Percentiles rank a stretch among this genome's conserved stretches.
phyloP scores from a whole-genome alignment of 1,140 invertebrate genomes.

The Probaryconus sp. region DNA sequence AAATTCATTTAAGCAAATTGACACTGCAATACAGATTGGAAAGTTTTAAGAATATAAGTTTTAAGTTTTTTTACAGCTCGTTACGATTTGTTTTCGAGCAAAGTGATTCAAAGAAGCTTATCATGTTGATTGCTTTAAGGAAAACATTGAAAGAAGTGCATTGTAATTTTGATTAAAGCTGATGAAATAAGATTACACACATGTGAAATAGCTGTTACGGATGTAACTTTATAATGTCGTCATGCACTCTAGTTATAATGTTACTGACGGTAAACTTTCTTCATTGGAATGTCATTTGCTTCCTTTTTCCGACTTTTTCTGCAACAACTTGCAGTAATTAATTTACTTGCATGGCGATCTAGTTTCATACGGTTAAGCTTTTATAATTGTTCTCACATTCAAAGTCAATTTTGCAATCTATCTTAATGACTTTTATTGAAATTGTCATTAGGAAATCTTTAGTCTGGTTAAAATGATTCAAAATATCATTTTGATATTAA shows the following conservation, averaged over 20 bases:
- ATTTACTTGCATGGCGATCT: constrained; percentile 36
- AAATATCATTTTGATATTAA: constrained; percentile 13
- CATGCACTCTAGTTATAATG: constrained; percentile 56
- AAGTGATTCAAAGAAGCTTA: no score
- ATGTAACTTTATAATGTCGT: constrained; percentile 45
- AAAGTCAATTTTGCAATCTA: constrained; percentile 30
- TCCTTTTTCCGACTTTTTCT: constrained; percentile 59
- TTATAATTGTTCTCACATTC: constrained; percentile 43
- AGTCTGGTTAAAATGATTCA: no score
- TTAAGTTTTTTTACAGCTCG: no score
- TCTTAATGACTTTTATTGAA: neutral
- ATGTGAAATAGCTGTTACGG: constrained; percentile 7
- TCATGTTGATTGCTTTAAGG: no score
- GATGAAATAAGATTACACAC: neutral
- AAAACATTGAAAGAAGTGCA: neutral
- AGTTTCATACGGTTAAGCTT: constrained; percentile 32
- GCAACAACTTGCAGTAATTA: constrained; percentile 24
- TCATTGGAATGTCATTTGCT: constrained; percentile 62
- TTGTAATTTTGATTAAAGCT: neutral
- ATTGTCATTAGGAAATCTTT: neutral
- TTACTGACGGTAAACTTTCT: constrained; percentile 60
- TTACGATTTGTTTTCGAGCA: no score
- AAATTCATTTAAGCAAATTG: no score
- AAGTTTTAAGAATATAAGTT: no score
- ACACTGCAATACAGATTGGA: no score